Evolutionary conservation across 2,113 vertebrate genomes (phyloP).

Genomic region (Phaethon lepturus): DNA sequence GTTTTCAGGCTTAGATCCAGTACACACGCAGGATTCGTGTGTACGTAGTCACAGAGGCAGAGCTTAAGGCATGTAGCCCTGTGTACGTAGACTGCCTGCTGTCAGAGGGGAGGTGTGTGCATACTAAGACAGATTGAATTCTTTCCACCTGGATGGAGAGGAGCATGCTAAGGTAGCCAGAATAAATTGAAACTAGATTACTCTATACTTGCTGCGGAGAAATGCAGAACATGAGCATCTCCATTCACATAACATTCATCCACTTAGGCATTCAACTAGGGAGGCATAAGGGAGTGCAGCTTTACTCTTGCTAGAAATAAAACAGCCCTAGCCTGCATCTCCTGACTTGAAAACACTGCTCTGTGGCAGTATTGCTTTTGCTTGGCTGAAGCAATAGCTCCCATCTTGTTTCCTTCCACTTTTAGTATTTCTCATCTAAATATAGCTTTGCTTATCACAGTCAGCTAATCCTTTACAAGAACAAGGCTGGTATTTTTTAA

Average conservation of each 20-base stretch:
- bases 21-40: neutral
- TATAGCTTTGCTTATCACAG: neutral
- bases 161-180: neutral
- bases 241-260: neutral
- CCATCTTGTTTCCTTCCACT: neutral
- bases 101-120: neutral
- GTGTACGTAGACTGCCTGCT: accelerated
- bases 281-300: neutral
- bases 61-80: neutral
- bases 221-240: neutral
- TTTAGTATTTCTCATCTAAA: neutral
- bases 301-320: neutral
- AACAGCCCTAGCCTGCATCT: neutral
- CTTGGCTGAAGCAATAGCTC: neutral
- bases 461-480: neutral
- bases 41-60: neutral
- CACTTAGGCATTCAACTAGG: neutral
- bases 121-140: neutral
- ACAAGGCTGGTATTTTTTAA: neutral
- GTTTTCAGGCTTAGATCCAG: neutral
- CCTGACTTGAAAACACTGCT: neutral
- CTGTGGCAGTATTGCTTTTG: neutral
- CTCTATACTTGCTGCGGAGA: neutral
- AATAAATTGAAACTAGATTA: neutral
- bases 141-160: neutral